Evolutionary conservation across 2,888 invertebrate species (phyloP), one percentile per base, ranked within the genome.

Genomic region (Microdon myrmicae): DNA sequence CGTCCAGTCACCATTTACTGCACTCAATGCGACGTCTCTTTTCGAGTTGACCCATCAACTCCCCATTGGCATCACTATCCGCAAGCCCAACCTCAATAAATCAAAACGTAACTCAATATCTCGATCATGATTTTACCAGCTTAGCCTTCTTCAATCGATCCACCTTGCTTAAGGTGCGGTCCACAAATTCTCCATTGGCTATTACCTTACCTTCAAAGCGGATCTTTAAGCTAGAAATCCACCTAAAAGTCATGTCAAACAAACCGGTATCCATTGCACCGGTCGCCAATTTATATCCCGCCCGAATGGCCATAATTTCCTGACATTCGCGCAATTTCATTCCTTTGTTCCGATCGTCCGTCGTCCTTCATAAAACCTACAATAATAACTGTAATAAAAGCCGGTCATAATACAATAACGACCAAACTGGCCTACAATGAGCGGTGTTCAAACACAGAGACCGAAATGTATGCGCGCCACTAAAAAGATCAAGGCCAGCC

Each of bases 321-420:
- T 45, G 45, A 51, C 37, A 64, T 58, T 58, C 51, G 56, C 45
- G 64, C 64, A 51, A 32, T 64, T 56, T 56, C 17, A 14, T 41
- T 64, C 37, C 64, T 58, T 64, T 64, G 64, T 64, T 58, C 32
- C 58, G 32, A 47, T 19, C 20, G 17, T 28, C 45, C 45, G 41
- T 26, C 37, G 37, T 7, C 13, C 25, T 56, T 47, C 37, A 48
- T 37, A 56, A 48, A 56, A 48, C 41, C 56, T 43, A 56, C 45
- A 51, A 64, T 58, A 64, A 64, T 64, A 64, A 64, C 64, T 47
- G 64, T 58, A 64, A 64, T 64, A 64, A 64, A 39, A 64, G 37
- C 45, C 41, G 51, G 51, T 45, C 47, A 64, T 64, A 58, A 64
- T 47, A 58, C 47, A 53, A 64, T 64, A 64, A 58, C 51, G 64